Conservation (phyloP, 2,113 vertebrate species). For the Aythya baeri region DNA sequence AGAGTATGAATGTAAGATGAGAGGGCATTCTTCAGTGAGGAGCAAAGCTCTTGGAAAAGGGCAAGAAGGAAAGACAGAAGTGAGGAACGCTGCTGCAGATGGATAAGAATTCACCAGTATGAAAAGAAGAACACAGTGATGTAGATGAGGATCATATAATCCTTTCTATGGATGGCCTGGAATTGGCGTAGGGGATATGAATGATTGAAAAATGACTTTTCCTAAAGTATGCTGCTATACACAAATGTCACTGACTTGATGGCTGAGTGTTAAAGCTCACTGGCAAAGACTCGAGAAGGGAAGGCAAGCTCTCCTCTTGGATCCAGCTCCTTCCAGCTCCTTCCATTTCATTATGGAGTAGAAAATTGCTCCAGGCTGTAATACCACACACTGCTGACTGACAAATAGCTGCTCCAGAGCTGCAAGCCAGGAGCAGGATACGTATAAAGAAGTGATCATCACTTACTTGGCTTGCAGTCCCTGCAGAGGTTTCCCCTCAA, state of each 20-base stretch:
- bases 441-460: background rate
- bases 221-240: background rate
- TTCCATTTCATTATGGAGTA: background rate
- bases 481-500: background rate
- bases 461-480: fast-evolving
- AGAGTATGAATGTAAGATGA: background rate
- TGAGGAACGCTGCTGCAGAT: background rate
- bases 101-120: fast-evolving
- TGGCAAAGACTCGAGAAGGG: background rate
- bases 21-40: background rate
- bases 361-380: background rate
- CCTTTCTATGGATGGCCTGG: background rate
- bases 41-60: background rate
- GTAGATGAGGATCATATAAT: background rate
- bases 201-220: background rate
- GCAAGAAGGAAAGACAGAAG: background rate
- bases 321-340: background rate
- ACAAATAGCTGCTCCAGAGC: background rate
- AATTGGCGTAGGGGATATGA: background rate
- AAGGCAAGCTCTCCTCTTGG: background rate
- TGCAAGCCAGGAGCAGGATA: background rate
- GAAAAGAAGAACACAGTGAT: background rate
- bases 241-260: background rate
- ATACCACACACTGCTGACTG: background rate
- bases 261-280: background rate